Conservation (phyloP, 2,797 vertebrate species). For the Peromyscus nudipes region DNA sequence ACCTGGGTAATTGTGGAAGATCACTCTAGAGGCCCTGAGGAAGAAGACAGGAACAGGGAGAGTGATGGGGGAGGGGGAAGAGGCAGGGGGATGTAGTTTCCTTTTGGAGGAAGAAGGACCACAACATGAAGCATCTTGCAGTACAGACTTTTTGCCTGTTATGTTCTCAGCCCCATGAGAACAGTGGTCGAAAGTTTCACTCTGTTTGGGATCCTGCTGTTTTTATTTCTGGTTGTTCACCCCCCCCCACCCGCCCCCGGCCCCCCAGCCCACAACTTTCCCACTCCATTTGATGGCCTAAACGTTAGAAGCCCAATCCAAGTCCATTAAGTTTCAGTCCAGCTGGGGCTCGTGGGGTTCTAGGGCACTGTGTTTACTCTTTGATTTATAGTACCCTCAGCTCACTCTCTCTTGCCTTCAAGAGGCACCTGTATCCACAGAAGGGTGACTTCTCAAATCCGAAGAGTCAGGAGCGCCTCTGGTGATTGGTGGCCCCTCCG, state of each 20-base stretch:
- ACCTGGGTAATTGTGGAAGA: not conserved
- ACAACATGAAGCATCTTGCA: not conserved
- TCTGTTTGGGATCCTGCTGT: not conserved
- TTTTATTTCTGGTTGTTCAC: not conserved
- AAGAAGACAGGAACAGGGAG: not conserved
- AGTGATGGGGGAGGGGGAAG: not conserved
- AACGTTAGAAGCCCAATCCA: not conserved
- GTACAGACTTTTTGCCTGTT: not conserved
- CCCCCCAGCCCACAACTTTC: not conserved
- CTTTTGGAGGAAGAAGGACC: not conserved
- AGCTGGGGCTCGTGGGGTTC: not conserved
- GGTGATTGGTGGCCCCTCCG: not conserved
- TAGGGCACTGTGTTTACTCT: not conserved
- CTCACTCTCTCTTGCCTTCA: not conserved
- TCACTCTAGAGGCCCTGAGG: not conserved
- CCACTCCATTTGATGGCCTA: constrained; percentile 16
- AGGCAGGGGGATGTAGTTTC: not conserved
- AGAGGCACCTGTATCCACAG: not conserved
- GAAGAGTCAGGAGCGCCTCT: not conserved
- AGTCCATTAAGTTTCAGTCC: not conserved
- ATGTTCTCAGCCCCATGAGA: rapidly evolving
- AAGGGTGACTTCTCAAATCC: constrained; percentile 9
- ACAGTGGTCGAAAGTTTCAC: not conserved
- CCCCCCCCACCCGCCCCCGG: not conserved
- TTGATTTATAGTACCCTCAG: not conserved